These are phyloP conservation scores for Gerris lacustris DNA, from an alignment of 2,888 invertebrate species.

Conservation along the genomic window DNA sequence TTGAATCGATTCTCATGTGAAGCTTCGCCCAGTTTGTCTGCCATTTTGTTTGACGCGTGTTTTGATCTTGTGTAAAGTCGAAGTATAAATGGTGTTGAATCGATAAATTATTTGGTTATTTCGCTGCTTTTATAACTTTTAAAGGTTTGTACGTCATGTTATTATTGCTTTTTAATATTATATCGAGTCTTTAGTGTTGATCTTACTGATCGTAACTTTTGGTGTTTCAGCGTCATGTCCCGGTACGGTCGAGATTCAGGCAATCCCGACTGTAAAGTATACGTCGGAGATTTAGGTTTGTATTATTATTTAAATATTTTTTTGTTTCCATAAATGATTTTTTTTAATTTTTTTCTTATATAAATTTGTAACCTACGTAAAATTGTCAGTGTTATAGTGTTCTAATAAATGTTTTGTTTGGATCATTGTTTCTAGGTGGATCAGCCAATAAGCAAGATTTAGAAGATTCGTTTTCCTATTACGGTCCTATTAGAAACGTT, in stretches of 20 bases:
- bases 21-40: too few species aligned
- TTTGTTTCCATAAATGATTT: not conserved
- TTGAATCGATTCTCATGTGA: too few species aligned
- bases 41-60: too few species aligned
- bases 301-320: too few species aligned
- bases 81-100: too few species aligned
- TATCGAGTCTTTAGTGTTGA: too few species aligned
- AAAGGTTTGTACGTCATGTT: too few species aligned
- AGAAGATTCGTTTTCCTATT: constrained; percentile 85
- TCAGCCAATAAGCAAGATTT: constrained; percentile 79
- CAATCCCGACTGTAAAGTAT: constrained; percentile 76
- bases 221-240: constrained; percentile 47
- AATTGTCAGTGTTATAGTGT: not conserved
- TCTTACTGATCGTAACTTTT: too few species aligned
- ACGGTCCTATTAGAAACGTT: constrained; percentile 82
- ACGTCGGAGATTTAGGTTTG: constrained; percentile 87
- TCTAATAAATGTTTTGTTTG: not conserved
- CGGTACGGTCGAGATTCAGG: constrained; percentile 47
- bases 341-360: not conserved
- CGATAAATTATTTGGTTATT: too few species aligned
- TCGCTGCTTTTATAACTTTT: too few species aligned
- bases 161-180: too few species aligned
- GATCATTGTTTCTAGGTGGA: constrained; percentile 31
- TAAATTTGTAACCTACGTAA: constrained; percentile 35
- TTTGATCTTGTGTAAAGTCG: too few species aligned